These are phyloP conservation scores for Drosophila pallidifrons DNA, from an alignment of 1,140 invertebrate genomes.

Conservation along the genomic window DNA sequence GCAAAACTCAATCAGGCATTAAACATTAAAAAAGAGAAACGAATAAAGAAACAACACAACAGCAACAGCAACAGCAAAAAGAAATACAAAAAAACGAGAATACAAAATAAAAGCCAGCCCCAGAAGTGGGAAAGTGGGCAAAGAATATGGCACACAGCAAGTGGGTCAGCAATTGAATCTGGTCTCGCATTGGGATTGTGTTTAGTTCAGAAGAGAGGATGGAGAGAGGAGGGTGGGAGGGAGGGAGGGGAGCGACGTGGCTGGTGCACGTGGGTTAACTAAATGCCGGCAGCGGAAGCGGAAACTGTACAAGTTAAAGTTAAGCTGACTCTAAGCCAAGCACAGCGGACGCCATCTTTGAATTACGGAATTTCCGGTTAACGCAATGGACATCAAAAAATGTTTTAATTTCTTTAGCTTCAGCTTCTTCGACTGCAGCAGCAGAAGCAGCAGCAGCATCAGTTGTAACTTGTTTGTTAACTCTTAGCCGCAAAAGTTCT, in stretches of 20 bases:
- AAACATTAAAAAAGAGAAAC: constrained; percentile 66
- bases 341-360: constrained; percentile 67
- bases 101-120: constrained; percentile 9
- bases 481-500: constrained; percentile 16
- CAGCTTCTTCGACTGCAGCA: neutral
- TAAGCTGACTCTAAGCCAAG: constrained; percentile 37
- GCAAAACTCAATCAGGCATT: constrained; percentile 80
- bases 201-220: neutral
- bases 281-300: constrained; percentile 22
- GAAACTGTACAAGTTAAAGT: constrained; percentile 68
- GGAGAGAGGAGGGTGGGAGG: neutral
- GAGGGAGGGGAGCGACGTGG: too few species aligned
- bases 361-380: constrained; percentile 74
- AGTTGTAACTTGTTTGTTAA: constrained; percentile 10
- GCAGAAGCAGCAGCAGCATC: neutral
- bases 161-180: constrained; percentile 37
- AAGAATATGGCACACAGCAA: constrained; percentile 27
- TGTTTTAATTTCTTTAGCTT: constrained; percentile 59
- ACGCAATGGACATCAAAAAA: constrained; percentile 49
- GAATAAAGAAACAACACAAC: constrained; percentile 5
- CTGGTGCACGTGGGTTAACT: neutral
- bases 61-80: constrained; percentile 16
- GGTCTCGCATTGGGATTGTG: constrained; percentile 14
- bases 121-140: constrained; percentile 13
- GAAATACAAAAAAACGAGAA: constrained; percentile 27